Evolutionary conservation across 2,797 vertebrate genomes (phyloP).

Genomic region (Cercopithecus neglectus): DNA sequence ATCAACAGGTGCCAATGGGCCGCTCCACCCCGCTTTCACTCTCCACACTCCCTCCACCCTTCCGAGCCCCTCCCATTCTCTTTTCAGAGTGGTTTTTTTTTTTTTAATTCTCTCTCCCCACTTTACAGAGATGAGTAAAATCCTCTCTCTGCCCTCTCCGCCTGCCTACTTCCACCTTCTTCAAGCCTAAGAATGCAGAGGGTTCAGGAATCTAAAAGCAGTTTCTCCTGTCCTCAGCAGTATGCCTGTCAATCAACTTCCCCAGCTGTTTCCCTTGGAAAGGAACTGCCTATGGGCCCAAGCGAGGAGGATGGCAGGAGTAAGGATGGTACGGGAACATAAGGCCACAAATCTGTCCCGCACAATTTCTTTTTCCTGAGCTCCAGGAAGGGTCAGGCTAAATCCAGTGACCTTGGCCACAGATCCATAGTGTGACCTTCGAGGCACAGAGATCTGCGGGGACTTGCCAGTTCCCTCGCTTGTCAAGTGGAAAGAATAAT

Average conservation of each 20-base stretch:
- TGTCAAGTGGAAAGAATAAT: neutral
- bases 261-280: neutral
- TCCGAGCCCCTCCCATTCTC: neutral
- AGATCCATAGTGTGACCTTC: neutral
- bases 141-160: neutral
- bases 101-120: neutral
- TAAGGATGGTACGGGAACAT: accelerated
- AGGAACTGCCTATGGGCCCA: neutral
- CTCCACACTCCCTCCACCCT: neutral
- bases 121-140: neutral
- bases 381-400: neutral
- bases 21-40: no score
- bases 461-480: neutral
- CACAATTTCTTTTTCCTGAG: neutral
- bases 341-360: neutral
- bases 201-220: neutral
- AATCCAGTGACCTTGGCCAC: neutral
- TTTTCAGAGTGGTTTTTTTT: neutral
- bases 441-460: neutral
- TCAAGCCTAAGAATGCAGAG: neutral
- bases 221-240: neutral
- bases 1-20: neutral
- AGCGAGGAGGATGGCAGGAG: neutral
- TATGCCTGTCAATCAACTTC: neutral
- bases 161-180: accelerated